Percentiles rank a stretch among this genome's conserved stretches.
Evolutionary conservation across 1,140 invertebrate species (phyloP).

Genomic region (Drosophila lini): DNA sequence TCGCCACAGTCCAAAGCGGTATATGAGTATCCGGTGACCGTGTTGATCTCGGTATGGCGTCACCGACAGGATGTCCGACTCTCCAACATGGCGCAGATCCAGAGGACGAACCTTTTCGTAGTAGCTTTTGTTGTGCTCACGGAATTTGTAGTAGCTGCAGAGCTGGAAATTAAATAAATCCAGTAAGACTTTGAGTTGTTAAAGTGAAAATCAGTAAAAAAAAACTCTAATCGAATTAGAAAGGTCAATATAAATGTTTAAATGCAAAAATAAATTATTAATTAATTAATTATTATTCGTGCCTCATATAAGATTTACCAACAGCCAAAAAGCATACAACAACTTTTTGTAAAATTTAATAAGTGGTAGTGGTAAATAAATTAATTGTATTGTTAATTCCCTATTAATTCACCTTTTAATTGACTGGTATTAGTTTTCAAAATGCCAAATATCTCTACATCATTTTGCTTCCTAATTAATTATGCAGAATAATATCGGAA

Average conservation of each 20-base stretch:
- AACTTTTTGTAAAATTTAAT: neutral
- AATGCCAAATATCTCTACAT: too few species aligned
- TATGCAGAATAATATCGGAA: too few species aligned
- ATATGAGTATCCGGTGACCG: conserved; percentile 84
- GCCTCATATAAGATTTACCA: too few species aligned
- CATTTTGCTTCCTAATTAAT: too few species aligned
- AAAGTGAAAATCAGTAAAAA: too few species aligned
- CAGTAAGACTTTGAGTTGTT: too few species aligned
- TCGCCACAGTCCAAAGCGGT: conserved; percentile 88
- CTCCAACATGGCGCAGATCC: conserved; percentile 88
- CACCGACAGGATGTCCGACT: conserved; percentile 89
- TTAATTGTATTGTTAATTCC: neutral
- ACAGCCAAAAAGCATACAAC: neutral
- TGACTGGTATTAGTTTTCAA: too few species aligned
- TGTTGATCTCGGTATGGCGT: conserved; percentile 90
- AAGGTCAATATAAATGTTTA: too few species aligned
- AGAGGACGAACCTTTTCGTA: conserved; percentile 88
- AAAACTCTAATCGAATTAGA: neutral
- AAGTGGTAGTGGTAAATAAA: too few species aligned
- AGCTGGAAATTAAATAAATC: conserved; percentile 85
- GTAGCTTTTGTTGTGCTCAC: conserved; percentile 89
- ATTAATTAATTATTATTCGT: too few species aligned
- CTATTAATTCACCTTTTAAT: too few species aligned
- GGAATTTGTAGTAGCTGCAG: conserved; percentile 90
- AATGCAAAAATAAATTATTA: too few species aligned